Evolutionary conservation across 1,140 invertebrate species (phyloP), one percentile per base, ranked within the genome.

Genomic region (Wiebesia pumilae): DNA sequence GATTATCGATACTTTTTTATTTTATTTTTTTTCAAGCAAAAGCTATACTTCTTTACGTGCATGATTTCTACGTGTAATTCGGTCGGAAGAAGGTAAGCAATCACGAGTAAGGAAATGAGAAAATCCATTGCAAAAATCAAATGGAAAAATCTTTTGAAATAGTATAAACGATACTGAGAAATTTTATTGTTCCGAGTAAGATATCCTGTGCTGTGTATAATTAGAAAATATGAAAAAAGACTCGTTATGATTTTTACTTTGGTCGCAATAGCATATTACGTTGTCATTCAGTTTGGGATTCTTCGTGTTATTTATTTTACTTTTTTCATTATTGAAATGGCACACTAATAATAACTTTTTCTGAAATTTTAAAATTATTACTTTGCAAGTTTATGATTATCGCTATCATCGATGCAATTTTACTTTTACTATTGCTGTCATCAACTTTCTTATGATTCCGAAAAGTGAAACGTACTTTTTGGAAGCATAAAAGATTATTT

Each of bases 161-260:
- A 62, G 24, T 10, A 10, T 27, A 3, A 27, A 27, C 24, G 33
- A 33, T 71, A 38, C 30, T 16, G 7, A 7, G 30, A 33, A 79
- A 58, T 4, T 51, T 79, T 79, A 79, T 79, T 54, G 30, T 79
- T 79, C 77, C 30, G 9, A 58, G 77, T 79, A 79, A 58, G 14
- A 51, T 79, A 51, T 51, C 73, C 73, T 43, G n/a, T 43, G 47
- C 47, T 33, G 9, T 30, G 43, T 51, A 77, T 24, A 47, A 77
- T 51, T 14, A 51, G 21, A n/a, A 47, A 33, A 77, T 30, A 43
- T 10, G 27, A 24, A 77, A 77, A 77, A 77, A 30, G 2, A 33
- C 12, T 47, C 27, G 33, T 30, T 47, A 47, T 77, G 43, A 21
- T 77, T 77, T 51, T 51, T 77, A 19, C 73, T 77, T 30, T 40